Percentiles rank a stretch among this genome's conserved stretches.
phyloP scores from a whole-genome alignment of 2,797 vertebrate species.

The Mormyrus proboscirostris region DNA sequence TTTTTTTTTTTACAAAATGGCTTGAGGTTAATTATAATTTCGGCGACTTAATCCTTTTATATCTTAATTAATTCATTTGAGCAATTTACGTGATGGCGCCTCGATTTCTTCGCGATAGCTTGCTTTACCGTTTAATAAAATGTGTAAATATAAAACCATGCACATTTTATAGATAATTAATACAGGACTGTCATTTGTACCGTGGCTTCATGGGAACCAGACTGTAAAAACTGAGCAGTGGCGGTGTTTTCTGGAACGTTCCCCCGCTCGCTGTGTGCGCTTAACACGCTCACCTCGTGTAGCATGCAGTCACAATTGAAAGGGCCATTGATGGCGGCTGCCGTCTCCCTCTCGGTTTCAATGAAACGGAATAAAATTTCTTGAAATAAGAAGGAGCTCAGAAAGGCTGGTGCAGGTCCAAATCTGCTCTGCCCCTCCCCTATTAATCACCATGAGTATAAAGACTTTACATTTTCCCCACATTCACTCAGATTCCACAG shows the following conservation, averaged over 20 bases:
- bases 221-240: slow-evolving; percentile 63
- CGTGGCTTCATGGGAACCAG: slow-evolving; percentile 46
- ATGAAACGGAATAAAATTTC: slow-evolving; percentile 11
- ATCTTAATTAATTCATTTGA: slow-evolving; percentile 2
- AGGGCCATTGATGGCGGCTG: slow-evolving; percentile 19
- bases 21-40: slow-evolving; percentile 8
- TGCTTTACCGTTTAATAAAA: background rate
- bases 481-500: slow-evolving; percentile 58
- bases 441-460: slow-evolving; percentile 15
- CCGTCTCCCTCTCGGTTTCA: background rate
- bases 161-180: slow-evolving; percentile 62
- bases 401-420: slow-evolving; percentile 16
- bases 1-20: background rate
- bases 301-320: slow-evolving; percentile 6
- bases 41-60: background rate
- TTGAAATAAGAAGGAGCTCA: slow-evolving; percentile 4
- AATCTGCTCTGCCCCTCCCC: slow-evolving; percentile 20
- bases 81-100: background rate
- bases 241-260: slow-evolving; percentile 40
- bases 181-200: slow-evolving; percentile 45
- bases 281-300: slow-evolving; percentile 24
- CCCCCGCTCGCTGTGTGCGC: background rate
- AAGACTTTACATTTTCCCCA: slow-evolving; percentile 14
- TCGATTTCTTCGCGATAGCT: background rate
- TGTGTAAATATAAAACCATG: slow-evolving; percentile 60